These are phyloP conservation scores for Orthonevra nobilis DNA, from an alignment of 2,888 invertebrate genomes.

Conservation along the genomic window DNA sequence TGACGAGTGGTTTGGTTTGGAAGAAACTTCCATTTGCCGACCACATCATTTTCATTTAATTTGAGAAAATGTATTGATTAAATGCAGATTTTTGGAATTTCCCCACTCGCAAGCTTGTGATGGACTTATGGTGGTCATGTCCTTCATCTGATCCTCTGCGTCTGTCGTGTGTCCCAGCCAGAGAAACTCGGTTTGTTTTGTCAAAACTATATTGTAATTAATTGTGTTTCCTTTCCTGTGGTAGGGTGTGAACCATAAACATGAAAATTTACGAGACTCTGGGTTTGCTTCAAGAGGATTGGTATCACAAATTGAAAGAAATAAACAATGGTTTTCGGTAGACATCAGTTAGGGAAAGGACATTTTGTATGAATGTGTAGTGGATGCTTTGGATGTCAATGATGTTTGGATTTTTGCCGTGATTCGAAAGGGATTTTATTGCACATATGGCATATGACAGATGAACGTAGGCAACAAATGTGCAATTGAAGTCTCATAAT, in stretches of 20 bases:
- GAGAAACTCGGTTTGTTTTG: too few species aligned
- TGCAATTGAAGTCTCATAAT: too few species aligned
- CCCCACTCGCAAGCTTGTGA: too few species aligned
- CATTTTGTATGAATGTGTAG: not conserved
- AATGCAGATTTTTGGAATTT: constrained; percentile 33
- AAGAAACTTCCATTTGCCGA: not conserved
- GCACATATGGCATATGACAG: too few species aligned
- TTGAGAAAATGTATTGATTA: constrained; percentile 44
- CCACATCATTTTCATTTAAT: constrained; percentile 49
- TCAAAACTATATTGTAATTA: too few species aligned
- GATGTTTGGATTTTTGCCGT: too few species aligned
- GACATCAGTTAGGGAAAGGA: too few species aligned
- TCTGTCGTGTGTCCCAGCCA: not conserved
- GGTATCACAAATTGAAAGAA: not conserved
- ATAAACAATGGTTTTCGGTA: not conserved
- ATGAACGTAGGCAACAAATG: too few species aligned
- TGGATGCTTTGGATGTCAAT: too few species aligned
- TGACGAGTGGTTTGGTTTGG: not conserved
- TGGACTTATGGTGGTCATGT: too few species aligned
- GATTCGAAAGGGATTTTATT: too few species aligned
- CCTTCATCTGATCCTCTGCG: not conserved
- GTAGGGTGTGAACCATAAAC: not conserved
- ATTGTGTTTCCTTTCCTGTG: too few species aligned
- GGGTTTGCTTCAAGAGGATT: not conserved
- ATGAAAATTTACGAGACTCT: not conserved